Evolutionary conservation across 2,113 vertebrate genomes (phyloP).

Genomic region (Nesogale talazaci): DNA sequence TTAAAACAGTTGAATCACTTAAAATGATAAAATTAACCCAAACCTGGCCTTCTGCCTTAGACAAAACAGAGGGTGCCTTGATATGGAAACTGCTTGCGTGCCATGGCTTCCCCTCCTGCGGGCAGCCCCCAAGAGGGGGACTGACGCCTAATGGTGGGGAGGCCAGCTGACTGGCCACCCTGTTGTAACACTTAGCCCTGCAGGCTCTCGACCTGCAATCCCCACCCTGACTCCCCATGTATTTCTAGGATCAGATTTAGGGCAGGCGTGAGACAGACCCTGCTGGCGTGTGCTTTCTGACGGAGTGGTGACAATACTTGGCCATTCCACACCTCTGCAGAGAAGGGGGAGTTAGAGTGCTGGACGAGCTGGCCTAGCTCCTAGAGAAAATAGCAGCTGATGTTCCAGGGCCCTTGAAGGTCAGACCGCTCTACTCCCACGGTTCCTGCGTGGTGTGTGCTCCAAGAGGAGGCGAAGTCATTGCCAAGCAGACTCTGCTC

Average conservation of each 20-base stretch:
- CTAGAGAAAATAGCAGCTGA: neutral
- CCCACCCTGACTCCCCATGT: neutral
- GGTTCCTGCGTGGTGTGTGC: neutral
- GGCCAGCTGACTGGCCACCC: neutral
- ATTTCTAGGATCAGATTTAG: conserved; percentile 38
- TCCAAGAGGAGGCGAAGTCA: neutral
- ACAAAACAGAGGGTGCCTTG: conserved; percentile 89
- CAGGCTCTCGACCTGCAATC: neutral
- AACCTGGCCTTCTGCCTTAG: conserved; percentile 92
- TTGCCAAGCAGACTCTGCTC: neutral
- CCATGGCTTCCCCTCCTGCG: neutral
- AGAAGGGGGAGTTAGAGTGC: neutral
- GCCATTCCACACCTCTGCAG: conserved; percentile 54
- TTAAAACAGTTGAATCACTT: conserved; percentile 91
- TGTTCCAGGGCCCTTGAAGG: neutral
- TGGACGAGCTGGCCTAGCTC: neutral
- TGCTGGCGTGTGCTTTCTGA: neutral
- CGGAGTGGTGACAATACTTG: neutral
- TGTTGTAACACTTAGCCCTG: neutral
- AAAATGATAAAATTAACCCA: conserved; percentile 88
- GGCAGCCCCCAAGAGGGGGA: neutral
- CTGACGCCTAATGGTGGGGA: neutral
- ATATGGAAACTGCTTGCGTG: conserved; percentile 38
- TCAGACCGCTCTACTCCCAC: neutral
- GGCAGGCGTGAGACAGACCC: conserved; percentile 56